A percentile compares a stretch with the other conserved stretches of the same genome.
Conservation (phyloP, 2,113 vertebrate species). For the Sceloporus tristichus region DNA sequence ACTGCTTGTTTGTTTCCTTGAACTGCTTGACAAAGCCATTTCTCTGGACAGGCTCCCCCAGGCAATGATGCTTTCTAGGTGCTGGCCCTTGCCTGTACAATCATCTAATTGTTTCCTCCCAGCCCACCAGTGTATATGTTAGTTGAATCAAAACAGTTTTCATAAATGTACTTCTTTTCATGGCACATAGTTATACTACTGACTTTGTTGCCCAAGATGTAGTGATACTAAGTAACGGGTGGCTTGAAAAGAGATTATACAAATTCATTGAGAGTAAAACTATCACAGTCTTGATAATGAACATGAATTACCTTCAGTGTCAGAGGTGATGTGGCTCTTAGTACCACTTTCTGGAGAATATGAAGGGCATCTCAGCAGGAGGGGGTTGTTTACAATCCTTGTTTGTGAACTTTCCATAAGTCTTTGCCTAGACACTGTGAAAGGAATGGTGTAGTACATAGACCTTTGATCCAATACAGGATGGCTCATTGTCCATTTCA, state of each 20-base stretch:
- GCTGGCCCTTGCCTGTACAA: too few species aligned
- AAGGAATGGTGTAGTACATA: too few species aligned
- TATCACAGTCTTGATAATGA: not conserved
- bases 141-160: not conserved
- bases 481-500: not conserved
- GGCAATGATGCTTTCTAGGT: too few species aligned
- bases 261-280: not conserved
- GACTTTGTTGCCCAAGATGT: not conserved
- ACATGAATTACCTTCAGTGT: not conserved
- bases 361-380: not conserved
- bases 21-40: too few species aligned
- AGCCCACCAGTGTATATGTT: too few species aligned
- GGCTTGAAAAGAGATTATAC: too few species aligned
- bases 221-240: too few species aligned
- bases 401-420: too few species aligned
- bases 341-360: not conserved
- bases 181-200: not conserved
- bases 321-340: not conserved
- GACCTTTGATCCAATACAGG: not conserved
- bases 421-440: not conserved
- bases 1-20: too few species aligned
- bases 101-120: too few species aligned
- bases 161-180: not conserved
- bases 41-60: too few species aligned
- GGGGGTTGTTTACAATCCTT: not conserved